These are phyloP conservation scores for Drosophila virilis DNA, from an alignment of 1,140 invertebrate species.

Conservation along the genomic window DNA sequence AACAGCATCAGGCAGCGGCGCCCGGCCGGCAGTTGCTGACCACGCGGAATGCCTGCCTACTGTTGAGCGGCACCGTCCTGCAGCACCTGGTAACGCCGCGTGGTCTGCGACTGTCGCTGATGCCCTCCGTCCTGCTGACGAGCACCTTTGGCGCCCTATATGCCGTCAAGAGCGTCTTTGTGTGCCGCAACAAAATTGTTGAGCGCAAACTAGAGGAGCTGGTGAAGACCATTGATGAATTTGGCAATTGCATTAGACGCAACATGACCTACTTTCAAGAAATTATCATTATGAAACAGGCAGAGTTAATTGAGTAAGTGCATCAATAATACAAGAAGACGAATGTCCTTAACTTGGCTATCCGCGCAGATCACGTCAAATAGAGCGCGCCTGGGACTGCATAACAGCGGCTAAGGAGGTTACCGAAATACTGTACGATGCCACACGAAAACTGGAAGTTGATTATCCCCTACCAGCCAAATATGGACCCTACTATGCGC, in stretches of 20 bases:
- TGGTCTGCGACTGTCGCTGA: conserved; percentile 53
- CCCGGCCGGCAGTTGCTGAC: conserved; percentile 59
- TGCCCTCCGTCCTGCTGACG: conserved; percentile 60
- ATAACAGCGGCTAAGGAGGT: conserved; percentile 81
- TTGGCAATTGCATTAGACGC: conserved; percentile 79
- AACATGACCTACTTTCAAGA: conserved; percentile 84
- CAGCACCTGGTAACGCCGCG: conserved; percentile 74
- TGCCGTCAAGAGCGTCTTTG: conserved; percentile 72
- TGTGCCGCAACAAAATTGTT: conserved; percentile 78
- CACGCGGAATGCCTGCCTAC: conserved; percentile 61
- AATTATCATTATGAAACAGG: conserved; percentile 82
- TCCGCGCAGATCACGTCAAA: conserved; percentile 72
- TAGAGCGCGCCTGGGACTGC: conserved; percentile 82
- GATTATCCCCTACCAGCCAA: conserved; percentile 70
- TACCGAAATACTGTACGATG: conserved; percentile 79
- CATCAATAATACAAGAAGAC: not conserved
- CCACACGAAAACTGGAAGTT: conserved; percentile 75
- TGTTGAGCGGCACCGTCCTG: conserved; percentile 66
- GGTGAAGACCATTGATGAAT: conserved; percentile 78
- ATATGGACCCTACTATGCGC: conserved; percentile 69
- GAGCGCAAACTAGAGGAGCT: conserved; percentile 75
- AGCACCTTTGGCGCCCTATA: conserved; percentile 68
- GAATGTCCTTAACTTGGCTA: not conserved
- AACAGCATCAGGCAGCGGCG: conserved; percentile 7
- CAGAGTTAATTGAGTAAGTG: conserved; percentile 77